Conservation (phyloP, 1,140 invertebrate species). For the Rhynchophorus ferrugineus region DNA sequence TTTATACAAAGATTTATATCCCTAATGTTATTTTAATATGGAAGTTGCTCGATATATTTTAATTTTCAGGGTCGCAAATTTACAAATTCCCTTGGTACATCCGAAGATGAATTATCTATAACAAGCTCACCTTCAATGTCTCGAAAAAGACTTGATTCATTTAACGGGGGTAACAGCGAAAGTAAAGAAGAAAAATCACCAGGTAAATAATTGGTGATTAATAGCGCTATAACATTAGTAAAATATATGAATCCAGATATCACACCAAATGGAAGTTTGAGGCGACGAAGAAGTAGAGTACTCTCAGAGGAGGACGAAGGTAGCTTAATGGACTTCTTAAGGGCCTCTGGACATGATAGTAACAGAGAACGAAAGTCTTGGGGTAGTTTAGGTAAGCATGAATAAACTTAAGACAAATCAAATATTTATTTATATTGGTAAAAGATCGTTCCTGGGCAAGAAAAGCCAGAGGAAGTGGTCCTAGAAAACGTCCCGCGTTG, state of each 20-base stretch:
- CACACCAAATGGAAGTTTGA: constrained; percentile 79
- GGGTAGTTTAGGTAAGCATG: constrained; percentile 58
- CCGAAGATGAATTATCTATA: constrained; percentile 53
- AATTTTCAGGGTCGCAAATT: not conserved
- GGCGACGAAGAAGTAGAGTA: constrained; percentile 70
- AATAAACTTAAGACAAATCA: not conserved
- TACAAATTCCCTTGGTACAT: constrained; percentile 37
- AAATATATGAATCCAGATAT: constrained; percentile 51
- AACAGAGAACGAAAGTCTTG: constrained; percentile 73
- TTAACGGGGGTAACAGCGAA: constrained; percentile 39
- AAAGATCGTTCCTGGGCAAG: constrained; percentile 81
- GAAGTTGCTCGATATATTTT: no score
- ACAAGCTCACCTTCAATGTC: constrained; percentile 59
- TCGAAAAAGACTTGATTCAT: constrained; percentile 60
- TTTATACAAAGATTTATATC: no score
- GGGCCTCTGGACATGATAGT: constrained; percentile 61
- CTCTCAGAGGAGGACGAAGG: constrained; percentile 78
- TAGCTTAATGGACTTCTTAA: constrained; percentile 77
- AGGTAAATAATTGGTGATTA: constrained; percentile 44
- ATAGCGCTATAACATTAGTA: no score
- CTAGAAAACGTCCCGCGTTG: constrained; percentile 59
- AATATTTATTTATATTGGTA: constrained; percentile 2
- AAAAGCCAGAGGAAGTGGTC: constrained; percentile 62
- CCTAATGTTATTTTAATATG: no score
- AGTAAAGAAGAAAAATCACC: constrained; percentile 65